phyloP scores from a whole-genome alignment of 2,888 invertebrate species.

The Melanostoma mellinum region DNA sequence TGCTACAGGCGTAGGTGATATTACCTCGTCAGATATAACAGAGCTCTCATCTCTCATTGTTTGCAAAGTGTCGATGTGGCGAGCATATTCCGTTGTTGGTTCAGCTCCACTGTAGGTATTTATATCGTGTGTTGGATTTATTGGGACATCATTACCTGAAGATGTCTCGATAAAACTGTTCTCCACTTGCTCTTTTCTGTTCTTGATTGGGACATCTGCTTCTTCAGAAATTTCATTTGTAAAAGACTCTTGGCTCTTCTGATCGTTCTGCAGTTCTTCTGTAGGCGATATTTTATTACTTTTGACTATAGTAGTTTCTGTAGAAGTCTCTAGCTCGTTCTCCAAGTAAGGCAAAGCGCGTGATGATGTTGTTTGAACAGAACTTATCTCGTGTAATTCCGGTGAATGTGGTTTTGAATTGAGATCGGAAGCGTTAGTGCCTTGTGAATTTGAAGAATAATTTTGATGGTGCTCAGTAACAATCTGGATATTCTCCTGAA shows the following conservation, averaged over 20 bases:
- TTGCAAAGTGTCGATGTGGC: constrained; percentile 69
- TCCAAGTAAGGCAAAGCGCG: too few species aligned
- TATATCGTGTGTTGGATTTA: background rate
- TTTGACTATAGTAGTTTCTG: background rate
- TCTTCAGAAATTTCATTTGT: constrained; percentile 18
- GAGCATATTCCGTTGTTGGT: constrained; percentile 68
- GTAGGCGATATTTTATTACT: background rate
- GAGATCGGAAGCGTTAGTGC: too few species aligned
- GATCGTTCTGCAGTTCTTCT: constrained; percentile 7
- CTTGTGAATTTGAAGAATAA: too few species aligned
- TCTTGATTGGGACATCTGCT: background rate
- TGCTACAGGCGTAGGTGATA: constrained; percentile 76
- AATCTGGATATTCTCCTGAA: too few species aligned
- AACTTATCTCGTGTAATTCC: too few species aligned
- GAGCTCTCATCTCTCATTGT: constrained; percentile 62
- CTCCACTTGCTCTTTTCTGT: background rate
- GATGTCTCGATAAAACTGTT: constrained; percentile 8
- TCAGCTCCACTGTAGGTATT: constrained; percentile 18
- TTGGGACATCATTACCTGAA: constrained; percentile 34
- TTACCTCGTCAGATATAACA: constrained; percentile 61
- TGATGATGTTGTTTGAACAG: too few species aligned
- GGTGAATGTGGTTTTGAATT: too few species aligned
- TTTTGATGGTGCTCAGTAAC: too few species aligned
- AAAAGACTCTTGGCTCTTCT: background rate
- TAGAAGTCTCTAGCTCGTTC: background rate